A percentile compares a stretch with the other conserved stretches of the same genome.
Evolutionary conservation across 2,797 vertebrate species (phyloP).

Genomic region (Cyclopterus lumpus): DNA sequence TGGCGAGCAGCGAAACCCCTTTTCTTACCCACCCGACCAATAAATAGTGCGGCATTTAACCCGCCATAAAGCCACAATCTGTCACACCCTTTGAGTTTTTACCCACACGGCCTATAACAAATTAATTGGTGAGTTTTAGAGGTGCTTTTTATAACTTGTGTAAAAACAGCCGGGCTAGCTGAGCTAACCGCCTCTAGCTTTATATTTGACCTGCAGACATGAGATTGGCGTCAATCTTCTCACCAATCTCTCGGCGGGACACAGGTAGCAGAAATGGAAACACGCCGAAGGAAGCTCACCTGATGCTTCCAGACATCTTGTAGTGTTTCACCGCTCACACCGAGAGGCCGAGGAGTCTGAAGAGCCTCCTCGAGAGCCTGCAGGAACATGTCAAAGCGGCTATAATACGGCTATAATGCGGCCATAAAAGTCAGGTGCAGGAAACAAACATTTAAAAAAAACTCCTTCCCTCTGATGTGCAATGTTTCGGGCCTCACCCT

Average conservation of each 20-base stretch:
- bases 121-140: background rate
- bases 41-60: no score
- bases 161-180: background rate
- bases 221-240: background rate
- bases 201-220: background rate
- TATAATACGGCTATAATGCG: background rate
- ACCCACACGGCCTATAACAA: background rate
- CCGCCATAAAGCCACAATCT: no score
- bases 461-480: background rate
- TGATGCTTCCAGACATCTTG: conserved; percentile 76
- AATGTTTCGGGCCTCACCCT: conserved; percentile 46
- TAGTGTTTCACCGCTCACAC: conserved; percentile 36
- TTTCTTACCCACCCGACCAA: no score
- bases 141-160: background rate
- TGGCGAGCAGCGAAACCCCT: no score
- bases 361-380: conserved; percentile 68
- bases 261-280: background rate
- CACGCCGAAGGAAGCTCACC: conserved; percentile 45
- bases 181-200: background rate
- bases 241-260: background rate
- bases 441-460: background rate
- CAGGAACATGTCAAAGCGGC: background rate
- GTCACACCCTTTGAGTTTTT: background rate
- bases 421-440: no score
- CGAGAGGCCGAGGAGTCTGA: background rate